Evolutionary conservation across 2,888 invertebrate species (phyloP).

Genomic region (Chorisops tibialis): DNA sequence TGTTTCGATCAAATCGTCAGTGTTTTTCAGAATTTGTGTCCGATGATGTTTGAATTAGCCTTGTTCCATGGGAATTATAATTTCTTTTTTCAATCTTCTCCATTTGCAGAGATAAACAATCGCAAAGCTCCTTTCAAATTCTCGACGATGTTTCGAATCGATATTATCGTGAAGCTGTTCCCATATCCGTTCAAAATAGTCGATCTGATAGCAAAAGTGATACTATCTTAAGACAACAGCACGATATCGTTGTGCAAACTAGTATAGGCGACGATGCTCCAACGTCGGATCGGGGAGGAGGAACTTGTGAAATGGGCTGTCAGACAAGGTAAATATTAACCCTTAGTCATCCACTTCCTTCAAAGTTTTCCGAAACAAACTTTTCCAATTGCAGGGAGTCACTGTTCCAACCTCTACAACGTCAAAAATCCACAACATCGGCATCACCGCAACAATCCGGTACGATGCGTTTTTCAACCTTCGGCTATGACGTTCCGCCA

Average conservation of each 20-base stretch:
- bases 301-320: constrained; percentile 73
- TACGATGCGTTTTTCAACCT: constrained; percentile 49
- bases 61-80: too few relatives aligned
- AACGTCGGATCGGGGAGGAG: constrained; percentile 41
- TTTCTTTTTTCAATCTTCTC: too few relatives aligned
- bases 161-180: constrained; percentile 49
- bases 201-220: constrained; percentile 48
- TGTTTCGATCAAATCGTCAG: too few relatives aligned
- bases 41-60: too few relatives aligned
- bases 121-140: constrained; percentile 50
- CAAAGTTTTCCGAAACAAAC: not conserved
- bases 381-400: constrained; percentile 44
- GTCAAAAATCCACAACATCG: constrained; percentile 48
- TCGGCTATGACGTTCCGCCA: constrained; percentile 47
- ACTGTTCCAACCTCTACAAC: constrained; percentile 43
- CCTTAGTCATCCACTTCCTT: not conserved
- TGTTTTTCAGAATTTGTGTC: too few relatives aligned
- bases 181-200: constrained; percentile 44
- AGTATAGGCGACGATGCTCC: constrained; percentile 41
- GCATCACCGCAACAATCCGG: constrained; percentile 40
- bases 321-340: constrained; percentile 72
- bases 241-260: constrained; percentile 49
- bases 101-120: constrained; percentile 47
- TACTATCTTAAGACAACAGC: constrained; percentile 46
- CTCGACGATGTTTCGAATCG: constrained; percentile 50